Evolutionary conservation across 1,140 invertebrate genomes (phyloP).

Genomic region (Lineus longissimus): DNA sequence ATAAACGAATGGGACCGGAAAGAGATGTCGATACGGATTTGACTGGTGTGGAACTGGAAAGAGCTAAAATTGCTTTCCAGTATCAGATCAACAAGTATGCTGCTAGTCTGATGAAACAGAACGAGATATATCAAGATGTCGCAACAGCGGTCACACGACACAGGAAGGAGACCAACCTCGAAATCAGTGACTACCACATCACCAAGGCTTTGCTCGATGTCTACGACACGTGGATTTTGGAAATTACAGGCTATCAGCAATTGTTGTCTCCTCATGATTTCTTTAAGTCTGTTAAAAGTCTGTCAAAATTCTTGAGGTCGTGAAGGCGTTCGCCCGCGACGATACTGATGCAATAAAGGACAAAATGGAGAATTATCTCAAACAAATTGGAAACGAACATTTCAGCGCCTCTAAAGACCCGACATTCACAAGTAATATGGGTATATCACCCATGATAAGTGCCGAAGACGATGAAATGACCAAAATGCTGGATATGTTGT

Average conservation of each 20-base stretch:
- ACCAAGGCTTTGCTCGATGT: slow-evolving; percentile 1
- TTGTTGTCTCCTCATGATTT: background rate
- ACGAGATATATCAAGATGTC: slow-evolving; percentile 5
- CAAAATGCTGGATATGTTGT: background rate
- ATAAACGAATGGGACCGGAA: background rate
- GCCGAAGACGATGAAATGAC: slow-evolving; percentile 5
- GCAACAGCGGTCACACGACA: background rate
- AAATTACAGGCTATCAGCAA: slow-evolving; percentile 2
- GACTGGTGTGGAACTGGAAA: background rate
- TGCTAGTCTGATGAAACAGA: background rate
- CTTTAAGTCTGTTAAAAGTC: slow-evolving; percentile 4
- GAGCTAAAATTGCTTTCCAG: background rate
- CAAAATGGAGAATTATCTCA: slow-evolving; percentile 3
- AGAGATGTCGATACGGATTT: background rate
- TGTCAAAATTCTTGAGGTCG: background rate
- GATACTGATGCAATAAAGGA: background rate
- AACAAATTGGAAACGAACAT: background rate
- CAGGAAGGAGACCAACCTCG: background rate
- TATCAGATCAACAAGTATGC: slow-evolving; percentile 3
- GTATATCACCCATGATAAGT: slow-evolving; percentile 7
- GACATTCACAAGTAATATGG: slow-evolving; percentile 5
- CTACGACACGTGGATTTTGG: slow-evolving; percentile 3
- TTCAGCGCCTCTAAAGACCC: slow-evolving; percentile 5
- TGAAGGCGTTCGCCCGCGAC: background rate
- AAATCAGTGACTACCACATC: slow-evolving; percentile 1